phyloP scores from a whole-genome alignment of 2,797 vertebrate species.

The Eutrigla gurnardus region DNA sequence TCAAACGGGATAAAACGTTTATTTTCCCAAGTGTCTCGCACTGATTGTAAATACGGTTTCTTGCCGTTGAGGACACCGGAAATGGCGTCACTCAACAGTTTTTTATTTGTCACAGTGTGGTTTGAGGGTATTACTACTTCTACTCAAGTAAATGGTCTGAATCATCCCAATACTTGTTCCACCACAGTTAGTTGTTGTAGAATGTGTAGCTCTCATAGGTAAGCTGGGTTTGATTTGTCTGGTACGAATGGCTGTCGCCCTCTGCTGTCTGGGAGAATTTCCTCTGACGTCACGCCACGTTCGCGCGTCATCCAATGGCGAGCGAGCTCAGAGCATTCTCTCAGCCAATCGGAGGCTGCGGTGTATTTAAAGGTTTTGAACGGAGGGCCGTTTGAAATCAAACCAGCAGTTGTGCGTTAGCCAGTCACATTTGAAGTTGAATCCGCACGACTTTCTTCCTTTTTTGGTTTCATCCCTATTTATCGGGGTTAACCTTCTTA shows the following conservation, averaged over 20 bases:
- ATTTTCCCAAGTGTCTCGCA: too few relatives aligned
- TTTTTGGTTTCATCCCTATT: rapidly evolving
- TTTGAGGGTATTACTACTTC: too few relatives aligned
- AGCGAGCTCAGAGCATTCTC: background rate
- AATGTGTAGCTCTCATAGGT: background rate
- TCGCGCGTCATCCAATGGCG: constrained; percentile 68
- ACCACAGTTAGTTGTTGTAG: background rate
- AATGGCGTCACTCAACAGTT: too few relatives aligned
- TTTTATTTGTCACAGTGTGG: too few relatives aligned
- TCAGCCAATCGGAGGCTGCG: constrained; percentile 70
- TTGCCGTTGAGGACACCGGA: too few relatives aligned
- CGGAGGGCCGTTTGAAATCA: constrained; percentile 82
- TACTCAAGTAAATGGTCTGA: too few relatives aligned
- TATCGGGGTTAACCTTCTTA: rapidly evolving
- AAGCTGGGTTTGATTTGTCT: background rate
- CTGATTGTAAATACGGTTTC: too few relatives aligned
- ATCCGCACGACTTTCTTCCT: rapidly evolving
- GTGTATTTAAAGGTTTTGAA: constrained; percentile 76
- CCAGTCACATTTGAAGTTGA: rapidly evolving
- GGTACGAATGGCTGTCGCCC: constrained; percentile 8
- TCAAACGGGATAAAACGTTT: too few relatives aligned
- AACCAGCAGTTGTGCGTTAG: constrained; percentile 32
- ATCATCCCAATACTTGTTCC: background rate
- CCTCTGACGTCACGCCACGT: constrained; percentile 7
- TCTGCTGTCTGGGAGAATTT: constrained; percentile 33